Conservation (phyloP, 2,113 vertebrate species). For the Pantherophis guttatus region DNA sequence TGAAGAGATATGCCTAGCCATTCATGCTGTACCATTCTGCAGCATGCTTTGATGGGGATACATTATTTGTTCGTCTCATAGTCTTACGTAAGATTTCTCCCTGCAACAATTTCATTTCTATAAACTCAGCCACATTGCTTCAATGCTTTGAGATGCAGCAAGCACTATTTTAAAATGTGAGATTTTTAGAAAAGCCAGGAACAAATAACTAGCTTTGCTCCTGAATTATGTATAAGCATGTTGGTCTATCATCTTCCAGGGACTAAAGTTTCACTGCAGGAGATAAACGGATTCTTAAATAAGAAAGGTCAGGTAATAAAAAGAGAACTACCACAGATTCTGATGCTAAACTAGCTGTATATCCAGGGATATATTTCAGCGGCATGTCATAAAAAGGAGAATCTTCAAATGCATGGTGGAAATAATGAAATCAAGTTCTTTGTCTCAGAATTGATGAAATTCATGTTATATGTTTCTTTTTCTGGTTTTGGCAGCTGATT, state of each 20-base stretch:
- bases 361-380: not conserved
- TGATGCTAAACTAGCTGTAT: not conserved
- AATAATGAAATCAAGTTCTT: not conserved
- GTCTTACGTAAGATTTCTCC: not conserved
- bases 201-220: slow-evolving; percentile 13
- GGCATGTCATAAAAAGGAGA: not conserved
- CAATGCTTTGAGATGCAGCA: not conserved
- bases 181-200: slow-evolving; percentile 19
- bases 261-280: not conserved
- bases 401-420: not conserved
- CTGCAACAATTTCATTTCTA: not conserved
- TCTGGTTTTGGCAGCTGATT: not conserved
- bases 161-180: not conserved
- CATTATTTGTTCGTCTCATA: not conserved
- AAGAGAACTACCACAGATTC: not conserved
- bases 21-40: not conserved
- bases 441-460: not conserved
- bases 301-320: slow-evolving; percentile 9
- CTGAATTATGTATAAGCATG: not conserved
- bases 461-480: not conserved
- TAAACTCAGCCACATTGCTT: not conserved
- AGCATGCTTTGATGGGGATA: not conserved
- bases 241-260: not conserved
- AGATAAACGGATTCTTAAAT: slow-evolving; percentile 10
- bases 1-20: not conserved